Evolutionary conservation across 2,797 vertebrate species (phyloP).

Genomic region (Lutra lutra): DNA sequence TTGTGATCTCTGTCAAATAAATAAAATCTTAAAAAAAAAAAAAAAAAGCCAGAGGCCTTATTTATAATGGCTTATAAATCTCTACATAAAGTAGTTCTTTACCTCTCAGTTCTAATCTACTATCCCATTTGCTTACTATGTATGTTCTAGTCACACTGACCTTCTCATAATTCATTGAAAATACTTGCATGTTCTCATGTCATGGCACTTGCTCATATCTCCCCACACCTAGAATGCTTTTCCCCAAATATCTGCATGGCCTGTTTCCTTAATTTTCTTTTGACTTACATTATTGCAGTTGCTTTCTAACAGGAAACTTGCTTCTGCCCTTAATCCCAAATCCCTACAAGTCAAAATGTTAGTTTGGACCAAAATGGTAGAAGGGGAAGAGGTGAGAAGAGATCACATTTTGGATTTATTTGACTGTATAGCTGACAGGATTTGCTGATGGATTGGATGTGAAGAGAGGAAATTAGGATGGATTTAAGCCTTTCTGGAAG

Average conservation of each 20-base stretch:
- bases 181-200: neutral
- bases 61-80: neutral
- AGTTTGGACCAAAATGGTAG: neutral
- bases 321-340: neutral
- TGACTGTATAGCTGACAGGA: neutral
- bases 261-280: neutral
- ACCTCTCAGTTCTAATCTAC: neutral
- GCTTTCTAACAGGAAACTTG: neutral
- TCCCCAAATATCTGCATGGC: neutral
- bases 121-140: neutral
- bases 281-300: neutral
- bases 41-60: neutral
- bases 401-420: neutral
- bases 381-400: neutral
- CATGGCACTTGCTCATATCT: neutral
- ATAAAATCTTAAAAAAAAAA: too few species aligned
- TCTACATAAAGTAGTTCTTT: neutral
- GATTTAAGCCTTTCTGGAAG: neutral
- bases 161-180: neutral
- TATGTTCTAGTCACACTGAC: neutral
- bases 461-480: neutral
- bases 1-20: too few species aligned
- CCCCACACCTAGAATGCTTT: neutral
- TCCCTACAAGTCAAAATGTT: neutral
- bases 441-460: neutral